A percentile compares a stretch with the other conserved stretches of the same genome.
phyloP scores from a whole-genome alignment of 2,888 invertebrate species.

The Synergus japonicus region DNA sequence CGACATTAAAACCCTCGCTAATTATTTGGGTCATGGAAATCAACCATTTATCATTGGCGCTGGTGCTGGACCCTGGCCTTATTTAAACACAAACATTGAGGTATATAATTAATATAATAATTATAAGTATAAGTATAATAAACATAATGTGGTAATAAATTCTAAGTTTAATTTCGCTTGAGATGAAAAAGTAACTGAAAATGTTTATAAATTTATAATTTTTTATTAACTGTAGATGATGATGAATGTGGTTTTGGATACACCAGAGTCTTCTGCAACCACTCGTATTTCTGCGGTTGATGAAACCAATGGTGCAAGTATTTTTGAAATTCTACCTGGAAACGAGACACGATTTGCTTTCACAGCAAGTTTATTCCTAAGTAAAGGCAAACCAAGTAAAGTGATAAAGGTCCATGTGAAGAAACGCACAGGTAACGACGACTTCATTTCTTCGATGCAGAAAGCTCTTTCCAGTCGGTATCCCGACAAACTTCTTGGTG shows the following conservation, averaged over 20 bases:
- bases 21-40: background rate
- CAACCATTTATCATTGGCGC: constrained; percentile 88
- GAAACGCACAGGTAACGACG: constrained; percentile 85
- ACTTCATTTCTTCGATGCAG: constrained; percentile 89
- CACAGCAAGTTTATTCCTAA: constrained; percentile 88
- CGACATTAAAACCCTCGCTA: background rate
- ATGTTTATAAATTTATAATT: constrained; percentile 61
- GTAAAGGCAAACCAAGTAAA: constrained; percentile 86
- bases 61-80: constrained; percentile 94
- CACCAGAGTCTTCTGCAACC: constrained; percentile 57
- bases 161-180: too few species aligned
- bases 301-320: constrained; percentile 80
- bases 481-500: constrained; percentile 85
- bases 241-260: constrained; percentile 83
- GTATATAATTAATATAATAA: background rate
- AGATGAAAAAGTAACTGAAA: background rate
- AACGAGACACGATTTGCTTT: constrained; percentile 88
- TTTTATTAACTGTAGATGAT: constrained; percentile 81
- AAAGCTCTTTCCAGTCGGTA: constrained; percentile 84
- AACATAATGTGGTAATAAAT: too few species aligned
- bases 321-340: constrained; percentile 82
- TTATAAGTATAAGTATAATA: too few species aligned
- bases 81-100: constrained; percentile 59
- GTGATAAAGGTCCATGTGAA: constrained; percentile 88
- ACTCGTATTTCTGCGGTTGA: constrained; percentile 86